These are phyloP conservation scores for Philereme vetulata DNA, from an alignment of 2,888 invertebrate species.

Conservation along the genomic window DNA sequence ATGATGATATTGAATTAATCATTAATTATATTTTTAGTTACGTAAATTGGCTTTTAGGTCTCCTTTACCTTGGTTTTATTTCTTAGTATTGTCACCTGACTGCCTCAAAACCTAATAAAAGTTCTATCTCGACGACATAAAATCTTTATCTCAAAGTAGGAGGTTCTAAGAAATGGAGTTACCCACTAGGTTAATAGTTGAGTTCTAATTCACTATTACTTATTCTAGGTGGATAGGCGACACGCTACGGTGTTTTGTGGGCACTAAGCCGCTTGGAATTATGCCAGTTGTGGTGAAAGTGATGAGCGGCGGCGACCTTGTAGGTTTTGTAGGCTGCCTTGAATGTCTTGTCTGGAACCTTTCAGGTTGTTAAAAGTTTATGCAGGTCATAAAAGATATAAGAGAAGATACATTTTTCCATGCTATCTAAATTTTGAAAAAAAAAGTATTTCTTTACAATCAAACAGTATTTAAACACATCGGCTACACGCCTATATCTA, in stretches of 20 bases:
- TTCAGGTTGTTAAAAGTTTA: neutral
- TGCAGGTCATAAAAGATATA: neutral
- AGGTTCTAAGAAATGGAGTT: slow-evolving; percentile 7
- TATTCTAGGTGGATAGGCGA: slow-evolving; percentile 60
- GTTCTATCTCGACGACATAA: neutral
- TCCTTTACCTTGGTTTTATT: no score
- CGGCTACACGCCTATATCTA: no score
- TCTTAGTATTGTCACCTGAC: no score
- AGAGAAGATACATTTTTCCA: no score
- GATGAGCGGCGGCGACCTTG: slow-evolving; percentile 31
- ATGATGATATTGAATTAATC: no score
- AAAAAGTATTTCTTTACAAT: no score
- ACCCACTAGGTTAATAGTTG: slow-evolving; percentile 13
- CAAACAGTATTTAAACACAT: no score
- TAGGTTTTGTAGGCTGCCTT: neutral
- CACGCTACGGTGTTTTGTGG: slow-evolving; percentile 57
- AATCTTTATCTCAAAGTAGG: neutral
- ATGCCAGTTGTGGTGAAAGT: slow-evolving; percentile 53
- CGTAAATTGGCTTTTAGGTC: no score
- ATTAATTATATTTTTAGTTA: no score
- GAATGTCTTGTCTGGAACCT: neutral
- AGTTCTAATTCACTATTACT: slow-evolving; percentile 55
- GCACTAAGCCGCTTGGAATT: slow-evolving; percentile 52
- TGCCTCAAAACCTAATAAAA: no score
- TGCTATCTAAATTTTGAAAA: no score